Percentiles rank a stretch among this genome's conserved stretches.
Evolutionary conservation across 1,140 invertebrate species (phyloP).

Genomic region (Bombus affinis): DNA sequence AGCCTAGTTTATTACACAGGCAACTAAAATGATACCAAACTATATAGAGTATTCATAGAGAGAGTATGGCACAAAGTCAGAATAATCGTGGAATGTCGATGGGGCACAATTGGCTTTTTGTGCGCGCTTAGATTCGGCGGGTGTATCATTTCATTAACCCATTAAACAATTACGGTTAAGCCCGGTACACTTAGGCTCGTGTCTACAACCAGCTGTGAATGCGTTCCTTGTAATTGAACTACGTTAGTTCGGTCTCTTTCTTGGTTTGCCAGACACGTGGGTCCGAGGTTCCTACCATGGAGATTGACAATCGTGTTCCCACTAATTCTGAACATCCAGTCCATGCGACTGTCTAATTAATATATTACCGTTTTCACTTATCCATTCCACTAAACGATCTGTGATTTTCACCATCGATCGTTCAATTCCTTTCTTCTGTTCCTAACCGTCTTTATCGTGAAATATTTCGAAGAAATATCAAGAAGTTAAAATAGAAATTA

Average conservation of each 20-base stretch:
- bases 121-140: conserved; percentile 75
- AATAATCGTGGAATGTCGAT: conserved; percentile 68
- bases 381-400: too few species aligned
- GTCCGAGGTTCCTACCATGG: background rate
- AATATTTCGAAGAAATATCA: background rate
- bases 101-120: conserved; percentile 73
- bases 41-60: background rate
- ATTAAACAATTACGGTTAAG: conserved; percentile 78
- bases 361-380: conserved; percentile 10
- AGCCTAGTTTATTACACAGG: background rate
- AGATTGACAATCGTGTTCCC: conserved; percentile 26
- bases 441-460: too few species aligned
- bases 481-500: background rate
- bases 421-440: too few species aligned
- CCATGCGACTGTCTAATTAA: conserved; percentile 26
- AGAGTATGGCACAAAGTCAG: conserved; percentile 26
- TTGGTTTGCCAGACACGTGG: conserved; percentile 52
- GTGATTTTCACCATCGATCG: background rate
- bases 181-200: conserved; percentile 66
- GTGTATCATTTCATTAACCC: conserved; percentile 77
- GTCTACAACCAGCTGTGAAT: conserved; percentile 72
- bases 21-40: background rate
- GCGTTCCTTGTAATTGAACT: conserved; percentile 67
- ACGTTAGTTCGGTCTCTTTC: conserved; percentile 47
- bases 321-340: conserved; percentile 15